Evolutionary conservation across 2,797 vertebrate species (phyloP).

Genomic region (Carduelis carduelis): DNA sequence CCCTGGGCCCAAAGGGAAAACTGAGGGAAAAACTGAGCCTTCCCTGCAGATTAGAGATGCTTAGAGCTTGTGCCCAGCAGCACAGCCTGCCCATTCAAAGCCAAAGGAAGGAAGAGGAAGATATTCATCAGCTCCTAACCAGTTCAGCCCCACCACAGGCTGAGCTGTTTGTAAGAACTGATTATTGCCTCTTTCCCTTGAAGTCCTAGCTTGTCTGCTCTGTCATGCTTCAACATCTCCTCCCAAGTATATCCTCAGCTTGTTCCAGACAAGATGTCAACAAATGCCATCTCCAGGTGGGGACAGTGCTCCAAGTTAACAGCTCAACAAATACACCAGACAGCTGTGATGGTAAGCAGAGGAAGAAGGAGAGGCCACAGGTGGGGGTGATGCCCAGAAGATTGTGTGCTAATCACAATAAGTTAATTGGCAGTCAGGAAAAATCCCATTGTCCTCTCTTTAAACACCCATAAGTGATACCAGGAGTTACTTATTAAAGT

Average conservation of each 20-base stretch:
- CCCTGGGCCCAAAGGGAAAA: background rate
- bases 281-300: background rate
- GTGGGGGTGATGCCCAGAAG: background rate
- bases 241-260: background rate
- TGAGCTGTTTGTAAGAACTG: background rate
- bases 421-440: background rate
- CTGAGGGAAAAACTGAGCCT: background rate
- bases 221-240: background rate
- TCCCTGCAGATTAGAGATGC: background rate
- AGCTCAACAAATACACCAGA: background rate
- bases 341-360: background rate
- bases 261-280: background rate
- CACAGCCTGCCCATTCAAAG: background rate
- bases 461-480: background rate
- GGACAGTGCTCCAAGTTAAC: fast-evolving
- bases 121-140: background rate
- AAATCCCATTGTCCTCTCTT: background rate
- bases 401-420: background rate
- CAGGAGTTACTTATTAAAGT: background rate
- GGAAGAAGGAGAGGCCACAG: background rate
- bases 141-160: background rate
- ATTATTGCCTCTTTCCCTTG: background rate
- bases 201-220: background rate
- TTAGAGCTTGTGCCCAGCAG: background rate
- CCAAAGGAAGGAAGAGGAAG: background rate